Conservation (phyloP, 1,140 invertebrate genomes). For the Riptortus pedestris region DNA sequence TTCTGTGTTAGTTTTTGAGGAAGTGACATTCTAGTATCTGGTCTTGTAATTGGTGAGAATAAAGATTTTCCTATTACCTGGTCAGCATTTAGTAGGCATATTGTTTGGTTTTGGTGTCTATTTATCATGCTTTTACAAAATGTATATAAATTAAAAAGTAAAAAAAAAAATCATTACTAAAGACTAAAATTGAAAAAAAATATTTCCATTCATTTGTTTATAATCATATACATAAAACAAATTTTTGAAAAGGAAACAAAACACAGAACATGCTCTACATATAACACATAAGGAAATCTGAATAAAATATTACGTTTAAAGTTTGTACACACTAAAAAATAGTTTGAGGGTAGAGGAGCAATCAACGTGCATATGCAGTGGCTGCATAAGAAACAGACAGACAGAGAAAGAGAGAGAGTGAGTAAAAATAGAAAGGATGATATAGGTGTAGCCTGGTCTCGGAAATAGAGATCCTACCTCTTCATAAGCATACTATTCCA, state of each 20-base stretch:
- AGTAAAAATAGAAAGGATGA: constrained; percentile 11
- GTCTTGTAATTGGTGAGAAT: too few species aligned
- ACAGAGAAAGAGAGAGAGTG: constrained; percentile 16
- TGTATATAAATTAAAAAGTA: too few species aligned
- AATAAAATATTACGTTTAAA: not conserved
- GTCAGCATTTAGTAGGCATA: too few species aligned
- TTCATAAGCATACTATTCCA: constrained; percentile 14
- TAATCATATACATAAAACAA: too few species aligned
- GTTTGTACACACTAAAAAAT: not conserved
- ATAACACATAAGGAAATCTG: not conserved
- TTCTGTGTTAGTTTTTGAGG: too few species aligned
- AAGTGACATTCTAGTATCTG: too few species aligned
- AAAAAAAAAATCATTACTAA: too few species aligned
- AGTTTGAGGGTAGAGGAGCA: not conserved
- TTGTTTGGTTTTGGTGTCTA: too few species aligned
- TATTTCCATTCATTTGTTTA: not conserved
- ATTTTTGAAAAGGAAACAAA: not conserved
- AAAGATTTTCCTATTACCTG: too few species aligned
- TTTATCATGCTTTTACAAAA: too few species aligned
- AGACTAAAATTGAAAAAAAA: too few species aligned
- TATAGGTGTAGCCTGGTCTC: constrained; percentile 5
- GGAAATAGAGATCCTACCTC: constrained; percentile 12
- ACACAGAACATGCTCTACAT: not conserved
- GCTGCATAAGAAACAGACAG: constrained; percentile 18
- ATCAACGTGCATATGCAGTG: constrained; percentile 8